Conservation (phyloP, 2,888 invertebrate species). For the Caenorhabditis uteleia region DNA sequence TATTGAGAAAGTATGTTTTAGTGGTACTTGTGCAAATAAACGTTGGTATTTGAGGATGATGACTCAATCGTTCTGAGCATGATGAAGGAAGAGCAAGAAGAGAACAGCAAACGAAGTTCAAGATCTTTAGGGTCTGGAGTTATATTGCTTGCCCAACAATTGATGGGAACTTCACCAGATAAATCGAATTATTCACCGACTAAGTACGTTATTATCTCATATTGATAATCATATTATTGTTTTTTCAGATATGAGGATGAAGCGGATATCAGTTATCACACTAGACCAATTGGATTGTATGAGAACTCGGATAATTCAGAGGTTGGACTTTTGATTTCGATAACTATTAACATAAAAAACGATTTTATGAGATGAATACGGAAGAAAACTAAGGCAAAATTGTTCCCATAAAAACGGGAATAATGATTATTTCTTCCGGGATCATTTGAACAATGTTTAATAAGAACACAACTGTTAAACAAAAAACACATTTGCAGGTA, state of each 20-base stretch:
- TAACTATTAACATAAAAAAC: background rate
- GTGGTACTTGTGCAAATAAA: background rate
- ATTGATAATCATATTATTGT: background rate
- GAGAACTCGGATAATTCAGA: slow-evolving; percentile 34
- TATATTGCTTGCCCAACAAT: slow-evolving; percentile 63
- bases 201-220: slow-evolving; percentile 7
- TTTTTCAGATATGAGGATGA: slow-evolving; percentile 17
- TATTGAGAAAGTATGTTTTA: slow-evolving; percentile 42
- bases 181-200: background rate
- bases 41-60: slow-evolving; percentile 37
- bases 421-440: too few relatives aligned
- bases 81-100: slow-evolving; percentile 48
- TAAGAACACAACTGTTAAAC: background rate
- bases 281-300: slow-evolving; percentile 30
- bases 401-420: too few relatives aligned
- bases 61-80: slow-evolving; percentile 45
- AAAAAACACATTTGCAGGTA: slow-evolving; percentile 24
- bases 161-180: slow-evolving; percentile 46
- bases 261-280: slow-evolving; percentile 34
- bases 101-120: slow-evolving; percentile 24
- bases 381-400: too few relatives aligned
- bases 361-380: background rate
- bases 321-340: slow-evolving; percentile 4
- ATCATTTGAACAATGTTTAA: background rate
- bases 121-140: slow-evolving; percentile 54